A percentile compares a stretch with the other conserved stretches of the same genome.
Evolutionary conservation across 2,888 invertebrate genomes (phyloP).

Genomic region (Campoplex capitator): DNA sequence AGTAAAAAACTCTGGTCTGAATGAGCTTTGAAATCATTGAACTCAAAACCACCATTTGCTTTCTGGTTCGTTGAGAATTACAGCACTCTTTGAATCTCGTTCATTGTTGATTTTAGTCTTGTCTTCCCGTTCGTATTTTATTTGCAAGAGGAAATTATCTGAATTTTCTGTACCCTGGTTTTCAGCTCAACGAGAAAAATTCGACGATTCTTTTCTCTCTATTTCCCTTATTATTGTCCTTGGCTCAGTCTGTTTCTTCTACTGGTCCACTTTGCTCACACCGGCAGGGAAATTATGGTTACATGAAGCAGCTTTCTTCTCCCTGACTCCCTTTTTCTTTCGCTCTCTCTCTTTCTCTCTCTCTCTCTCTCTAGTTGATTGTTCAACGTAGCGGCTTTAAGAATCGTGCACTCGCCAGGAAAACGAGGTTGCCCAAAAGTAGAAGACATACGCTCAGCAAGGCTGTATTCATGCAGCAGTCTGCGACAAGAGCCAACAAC

Average conservation of each 20-base stretch:
- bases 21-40: neutral
- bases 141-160: slow-evolving; percentile 5
- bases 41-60: neutral
- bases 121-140: neutral
- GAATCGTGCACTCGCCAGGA: slow-evolving; percentile 57
- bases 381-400: slow-evolving; percentile 49
- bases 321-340: neutral
- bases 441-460: slow-evolving; percentile 47
- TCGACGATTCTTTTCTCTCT: neutral
- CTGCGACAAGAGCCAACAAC: slow-evolving; percentile 48
- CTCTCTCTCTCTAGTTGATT: slow-evolving; percentile 28
- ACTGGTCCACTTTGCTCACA: slow-evolving; percentile 40
- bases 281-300: slow-evolving; percentile 53
- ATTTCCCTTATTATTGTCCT: slow-evolving; percentile 25
- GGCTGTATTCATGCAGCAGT: slow-evolving; percentile 54
- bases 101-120: neutral
- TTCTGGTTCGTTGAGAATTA: neutral
- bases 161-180: slow-evolving; percentile 32
- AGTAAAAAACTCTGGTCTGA: neutral
- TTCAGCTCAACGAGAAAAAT: slow-evolving; percentile 13
- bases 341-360: neutral
- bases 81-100: neutral
- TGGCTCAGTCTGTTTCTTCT: neutral
- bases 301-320: neutral
- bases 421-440: slow-evolving; percentile 57